Percentiles rank a stretch among this genome's conserved stretches.
Conservation (phyloP, 2,113 vertebrate species). For the Corythornis madagascariensis region DNA sequence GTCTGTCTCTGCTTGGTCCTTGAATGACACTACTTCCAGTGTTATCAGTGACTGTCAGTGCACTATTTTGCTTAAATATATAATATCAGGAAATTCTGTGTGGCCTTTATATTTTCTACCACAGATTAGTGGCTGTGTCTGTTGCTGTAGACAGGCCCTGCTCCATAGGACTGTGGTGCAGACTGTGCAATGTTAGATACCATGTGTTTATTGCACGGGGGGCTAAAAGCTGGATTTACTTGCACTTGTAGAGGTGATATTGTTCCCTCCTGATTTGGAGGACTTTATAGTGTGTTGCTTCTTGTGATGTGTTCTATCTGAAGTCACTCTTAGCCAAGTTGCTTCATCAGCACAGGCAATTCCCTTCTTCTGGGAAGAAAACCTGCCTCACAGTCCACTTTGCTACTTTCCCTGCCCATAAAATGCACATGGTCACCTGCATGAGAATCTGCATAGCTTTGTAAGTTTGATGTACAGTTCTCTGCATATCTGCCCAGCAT, state of each 20-base stretch:
- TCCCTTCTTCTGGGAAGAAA: not conserved
- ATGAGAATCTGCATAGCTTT: not conserved
- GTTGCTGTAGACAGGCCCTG: not conserved
- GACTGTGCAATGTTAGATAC: not conserved
- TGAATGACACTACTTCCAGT: not conserved
- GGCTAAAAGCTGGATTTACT: not conserved
- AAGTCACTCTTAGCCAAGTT: not conserved
- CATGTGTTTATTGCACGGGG: not conserved
- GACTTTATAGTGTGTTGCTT: not conserved
- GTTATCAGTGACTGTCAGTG: not conserved
- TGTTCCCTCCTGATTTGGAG: not conserved
- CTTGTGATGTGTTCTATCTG: not conserved
- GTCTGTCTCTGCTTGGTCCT: not conserved
- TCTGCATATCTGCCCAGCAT: rapidly evolving
- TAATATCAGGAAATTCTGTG: not conserved
- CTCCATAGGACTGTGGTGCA: not conserved
- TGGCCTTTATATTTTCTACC: not conserved
- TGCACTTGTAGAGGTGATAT: not conserved
- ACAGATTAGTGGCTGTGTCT: not conserved
- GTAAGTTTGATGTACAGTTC: not conserved
- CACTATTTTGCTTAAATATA: not conserved
- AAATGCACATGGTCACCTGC: not conserved
- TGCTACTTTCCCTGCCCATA: not conserved
- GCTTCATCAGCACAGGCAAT: not conserved
- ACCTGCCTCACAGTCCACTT: not conserved